Conservation (phyloP, 2,113 vertebrate species). For the rat (Rattus norvegicus) region GRCr8 NC_086020.1:141814001-141814500, state of each 20-base stretch:
- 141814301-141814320: neutral
- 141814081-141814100: conserved; percentile 5
- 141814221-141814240: neutral
- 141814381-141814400: neutral
- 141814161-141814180: neutral
- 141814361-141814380: neutral
- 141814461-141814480: neutral
- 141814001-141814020: neutral
- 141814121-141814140: neutral
- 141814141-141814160: conserved; percentile 39
- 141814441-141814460: too few species aligned
- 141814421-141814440: neutral
- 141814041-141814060: neutral
- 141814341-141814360: neutral
- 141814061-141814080: neutral
- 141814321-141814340: neutral
- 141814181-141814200: neutral
- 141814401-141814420: neutral
- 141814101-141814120: conserved; percentile 7
- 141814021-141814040: too few species aligned
- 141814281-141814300: neutral
- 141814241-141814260: neutral
- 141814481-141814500: fast-evolving
- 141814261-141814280: neutral
- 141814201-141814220: neutral